Evolutionary conservation across 2,113 vertebrate species (phyloP), one percentile per base, ranked within the genome.

Genomic region (Pseudorhombus dupliciocellatus): DNA sequence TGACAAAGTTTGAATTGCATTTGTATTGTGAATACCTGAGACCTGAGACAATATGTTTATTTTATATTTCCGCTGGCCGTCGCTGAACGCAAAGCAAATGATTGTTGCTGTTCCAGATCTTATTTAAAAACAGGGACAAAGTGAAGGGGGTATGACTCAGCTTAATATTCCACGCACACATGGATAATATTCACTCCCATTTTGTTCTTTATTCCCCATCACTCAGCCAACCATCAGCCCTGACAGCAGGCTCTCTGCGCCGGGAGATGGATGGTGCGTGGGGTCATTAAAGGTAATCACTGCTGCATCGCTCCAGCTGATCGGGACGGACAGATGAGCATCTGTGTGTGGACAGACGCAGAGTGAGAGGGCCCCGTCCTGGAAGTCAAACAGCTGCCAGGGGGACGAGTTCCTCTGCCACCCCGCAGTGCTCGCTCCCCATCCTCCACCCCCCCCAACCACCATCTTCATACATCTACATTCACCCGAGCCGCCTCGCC

Each of bases 341-440:
- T 62, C 58, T 75, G 55, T 65, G n/a, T 57, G 52, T 67, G 64
- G 78, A 80, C 70, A 55, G 76, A 68, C 60, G 51, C 56, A n/a
- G 56, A 76, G 53, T 55, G 59, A 68, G 67, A 60, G 42, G 54
- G 69, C 68, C 60, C 26, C 31, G 73, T 85, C 80, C 71, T 66
- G 25, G 76, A 68, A 88, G 80, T 88, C 79, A 81, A 82, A 77
- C 77, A 80, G 68, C 81, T 81, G 77, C 82, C 80, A 75, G 59
- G 85, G 85, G 88, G 88, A 90, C 75, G 73, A 80, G 73, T 85
- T 81, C 54, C 59, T 71, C 26, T 65, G 46, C 74, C 70, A 63
- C 42, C 73, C 56, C 68, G 63, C 61, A 44, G 70, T 16, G 21
- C 30, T 44, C 51, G 22, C 67, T 69, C 26, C 40, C 4, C 40